Evolutionary conservation across 2,888 invertebrate genomes (phyloP), one percentile per base, ranked within the genome.

Genomic region (Noctua fimbriata): DNA sequence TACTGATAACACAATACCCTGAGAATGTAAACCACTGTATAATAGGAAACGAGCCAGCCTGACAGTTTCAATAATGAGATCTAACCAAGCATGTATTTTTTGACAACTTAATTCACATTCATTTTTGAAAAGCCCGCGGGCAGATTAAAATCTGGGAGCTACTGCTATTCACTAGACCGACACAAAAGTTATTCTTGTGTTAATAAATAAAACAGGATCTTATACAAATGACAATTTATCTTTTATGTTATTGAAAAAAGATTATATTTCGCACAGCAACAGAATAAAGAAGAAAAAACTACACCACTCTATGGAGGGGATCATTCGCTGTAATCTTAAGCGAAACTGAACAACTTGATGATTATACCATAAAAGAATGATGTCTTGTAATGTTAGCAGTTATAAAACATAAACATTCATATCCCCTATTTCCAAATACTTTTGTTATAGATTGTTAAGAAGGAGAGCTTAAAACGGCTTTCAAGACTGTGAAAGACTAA

Each of bases 151-250:
- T 81, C 28, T 36, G 47, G 6, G 28, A 16, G 24, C n/a, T n/a
- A 32, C 28, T 32, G 18, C 41, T 28, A 28, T 75, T 65, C 63
- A 32, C 9, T 21, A 6, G 2, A 49, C 47, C 16, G 28, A 41
- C 41, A 75, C 18, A 76, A 58, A 58, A 21, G 4, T n/a, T n/a
- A 36, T 69, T 79, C n/a, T 60, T 18, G 21, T 47, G 18, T 58
- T 32, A n/a, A 32, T 41, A 52, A 44, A 79, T 69, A 55, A 79
- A 79, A 69, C 69, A 12, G 69, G 16, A 36, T 63, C 18, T 52
- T 44, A 60, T 60, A 63, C 16, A 52, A 58, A 24, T 7, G 16
- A 6, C 9, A 28, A 67, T 60, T n/a, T 41, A 47, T 74, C 0
- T 36, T 60, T n/a, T 49, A n/a, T 32, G 0, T 36, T 28, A 72